Percentiles rank a stretch among this genome's conserved stretches.
These are phyloP conservation scores for Eremophila alpestris DNA, from an alignment of 2,797 vertebrate genomes.

Conservation along the genomic window DNA sequence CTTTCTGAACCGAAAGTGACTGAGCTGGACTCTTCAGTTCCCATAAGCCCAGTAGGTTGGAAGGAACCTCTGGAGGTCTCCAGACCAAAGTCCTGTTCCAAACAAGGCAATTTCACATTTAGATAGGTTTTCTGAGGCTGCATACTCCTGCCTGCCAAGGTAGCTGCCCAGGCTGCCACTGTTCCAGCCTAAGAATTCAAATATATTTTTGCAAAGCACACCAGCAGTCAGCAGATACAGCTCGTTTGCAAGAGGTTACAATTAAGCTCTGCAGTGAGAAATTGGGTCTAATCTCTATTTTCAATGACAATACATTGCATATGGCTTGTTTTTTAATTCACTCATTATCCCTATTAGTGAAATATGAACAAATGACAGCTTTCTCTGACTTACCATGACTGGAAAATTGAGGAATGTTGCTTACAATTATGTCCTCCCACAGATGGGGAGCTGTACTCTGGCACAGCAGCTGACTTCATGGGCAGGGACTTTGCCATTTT, in stretches of 20 bases:
- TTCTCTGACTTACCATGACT: constrained; percentile 36
- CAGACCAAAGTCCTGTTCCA: neutral
- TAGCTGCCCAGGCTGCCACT: neutral
- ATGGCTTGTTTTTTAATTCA: neutral
- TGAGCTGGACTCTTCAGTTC: neutral
- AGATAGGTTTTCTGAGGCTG: neutral
- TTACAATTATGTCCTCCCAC: constrained; percentile 43
- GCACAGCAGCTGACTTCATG: constrained; percentile 98
- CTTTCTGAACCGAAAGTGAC: neutral
- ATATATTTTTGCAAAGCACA: neutral
- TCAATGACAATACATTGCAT: neutral
- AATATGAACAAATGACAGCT: constrained; percentile 24
- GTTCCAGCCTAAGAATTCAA: neutral
- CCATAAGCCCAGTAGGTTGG: neutral
- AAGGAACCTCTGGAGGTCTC: neutral
- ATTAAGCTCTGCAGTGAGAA: neutral
- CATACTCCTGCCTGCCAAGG: neutral
- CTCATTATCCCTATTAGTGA: neutral
- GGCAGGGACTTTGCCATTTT: constrained; percentile 98
- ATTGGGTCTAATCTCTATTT: neutral
- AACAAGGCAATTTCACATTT: neutral
- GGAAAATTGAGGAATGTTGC: constrained; percentile 34
- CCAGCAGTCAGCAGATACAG: neutral
- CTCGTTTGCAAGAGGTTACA: neutral
- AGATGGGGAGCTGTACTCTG: constrained; percentile 97